A percentile compares a stretch with the other conserved stretches of the same genome.
phyloP scores from a whole-genome alignment of 2,797 vertebrate species.

The Anableps anableps region DNA sequence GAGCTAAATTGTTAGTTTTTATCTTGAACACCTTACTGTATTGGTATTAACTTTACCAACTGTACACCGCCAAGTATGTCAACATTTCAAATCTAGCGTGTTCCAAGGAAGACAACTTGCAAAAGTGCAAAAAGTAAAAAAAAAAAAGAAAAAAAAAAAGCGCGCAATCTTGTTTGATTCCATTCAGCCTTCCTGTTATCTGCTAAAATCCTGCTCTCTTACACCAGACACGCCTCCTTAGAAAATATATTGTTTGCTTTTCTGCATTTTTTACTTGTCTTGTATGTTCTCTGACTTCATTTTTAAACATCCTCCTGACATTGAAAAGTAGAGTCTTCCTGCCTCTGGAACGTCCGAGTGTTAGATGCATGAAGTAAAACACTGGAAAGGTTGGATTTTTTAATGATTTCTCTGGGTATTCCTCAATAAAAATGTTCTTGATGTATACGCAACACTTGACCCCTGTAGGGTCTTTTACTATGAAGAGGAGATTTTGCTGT shows the following conservation, averaged over 20 bases:
- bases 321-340: not conserved
- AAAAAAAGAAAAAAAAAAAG: not conserved
- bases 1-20: not conserved
- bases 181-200: not conserved
- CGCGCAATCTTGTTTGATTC: not conserved
- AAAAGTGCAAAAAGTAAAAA: not conserved
- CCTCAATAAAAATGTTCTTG: not conserved
- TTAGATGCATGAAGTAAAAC: not conserved
- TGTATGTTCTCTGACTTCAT: too few relatives aligned
- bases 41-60: not conserved
- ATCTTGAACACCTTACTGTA: not conserved
- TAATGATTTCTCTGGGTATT: not conserved
- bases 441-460: not conserved
- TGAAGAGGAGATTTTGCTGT: too few relatives aligned
- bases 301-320: not conserved
- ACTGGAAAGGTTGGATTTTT: not conserved
- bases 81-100: not conserved
- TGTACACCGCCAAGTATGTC: not conserved
- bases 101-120: not conserved
- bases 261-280: not conserved
- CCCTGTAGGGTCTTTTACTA: too few relatives aligned
- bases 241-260: not conserved
- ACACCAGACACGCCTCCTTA: not conserved
- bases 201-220: not conserved
- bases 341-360: not conserved